Percentiles rank a stretch among this genome's conserved stretches.
phyloP scores from a whole-genome alignment of 2,113 vertebrate species.

The Datnioides undecimradiatus region DNA sequence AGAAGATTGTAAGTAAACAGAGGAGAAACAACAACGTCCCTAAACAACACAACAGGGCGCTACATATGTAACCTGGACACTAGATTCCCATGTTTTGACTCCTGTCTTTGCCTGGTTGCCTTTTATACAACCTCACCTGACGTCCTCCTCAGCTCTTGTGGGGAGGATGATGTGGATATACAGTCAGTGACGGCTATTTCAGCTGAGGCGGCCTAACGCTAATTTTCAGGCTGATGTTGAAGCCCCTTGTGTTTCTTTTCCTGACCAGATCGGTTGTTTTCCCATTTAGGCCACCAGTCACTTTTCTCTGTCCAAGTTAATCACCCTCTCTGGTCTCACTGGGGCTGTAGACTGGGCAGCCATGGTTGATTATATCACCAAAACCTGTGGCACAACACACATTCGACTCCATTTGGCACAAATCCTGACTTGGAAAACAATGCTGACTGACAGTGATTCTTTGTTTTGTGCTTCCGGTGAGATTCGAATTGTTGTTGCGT shows the following conservation, averaged over 20 bases:
- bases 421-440: background rate
- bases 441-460: background rate
- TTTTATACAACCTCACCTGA: no score
- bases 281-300: background rate
- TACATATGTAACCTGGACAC: no score
- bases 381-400: background rate
- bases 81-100: no score
- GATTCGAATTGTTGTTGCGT: background rate
- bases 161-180: fast-evolving
- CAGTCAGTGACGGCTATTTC: background rate
- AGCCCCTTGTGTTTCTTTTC: background rate
- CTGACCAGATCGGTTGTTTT: background rate
- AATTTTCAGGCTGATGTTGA: background rate
- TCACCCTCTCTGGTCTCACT: background rate
- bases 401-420: background rate
- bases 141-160: no score
- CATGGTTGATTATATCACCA: background rate
- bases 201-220: background rate
- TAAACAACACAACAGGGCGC: no score
- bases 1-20: conserved; percentile 90
- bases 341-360: background rate
- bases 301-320: background rate
- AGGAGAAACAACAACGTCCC: no score
- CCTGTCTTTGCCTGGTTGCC: no score
- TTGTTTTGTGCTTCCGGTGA: background rate